Evolutionary conservation across 2,888 invertebrate species (phyloP).

Genomic region (Leptinotarsa juncta): DNA sequence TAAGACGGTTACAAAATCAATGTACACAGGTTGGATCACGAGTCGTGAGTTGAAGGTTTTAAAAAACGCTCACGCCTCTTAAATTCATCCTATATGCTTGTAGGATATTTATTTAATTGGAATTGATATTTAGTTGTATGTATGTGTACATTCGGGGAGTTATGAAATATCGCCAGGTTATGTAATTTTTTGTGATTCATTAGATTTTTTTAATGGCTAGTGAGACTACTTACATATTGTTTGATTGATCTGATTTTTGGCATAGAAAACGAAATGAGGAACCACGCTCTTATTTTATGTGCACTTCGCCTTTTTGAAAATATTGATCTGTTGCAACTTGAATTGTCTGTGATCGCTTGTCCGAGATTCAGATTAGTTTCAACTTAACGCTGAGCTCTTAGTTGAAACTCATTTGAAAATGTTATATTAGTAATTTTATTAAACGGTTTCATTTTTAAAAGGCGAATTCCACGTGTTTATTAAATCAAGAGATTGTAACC

Average conservation of each 20-base stretch:
- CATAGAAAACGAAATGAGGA: conserved; percentile 9
- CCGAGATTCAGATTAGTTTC: too few species aligned
- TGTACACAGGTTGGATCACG: conserved; percentile 2
- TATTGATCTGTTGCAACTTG: neutral
- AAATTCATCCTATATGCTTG: conserved; percentile 25
- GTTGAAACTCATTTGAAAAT: too few species aligned
- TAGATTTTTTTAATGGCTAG: conserved; percentile 34
- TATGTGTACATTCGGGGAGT: conserved; percentile 1
- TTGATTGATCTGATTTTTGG: conserved; percentile 21
- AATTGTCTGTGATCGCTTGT: too few species aligned
- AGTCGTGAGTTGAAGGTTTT: neutral
- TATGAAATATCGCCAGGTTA: conserved; percentile 13
- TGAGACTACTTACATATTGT: neutral
- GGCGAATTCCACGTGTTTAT: too few species aligned
- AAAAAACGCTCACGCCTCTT: conserved; percentile 25
- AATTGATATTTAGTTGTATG: conserved; percentile 36
- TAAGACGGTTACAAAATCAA: conserved; percentile 36
- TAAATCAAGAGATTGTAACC: too few species aligned
- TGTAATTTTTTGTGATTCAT: conserved; percentile 20
- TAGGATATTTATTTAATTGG: conserved; percentile 56
- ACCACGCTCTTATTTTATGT: neutral
- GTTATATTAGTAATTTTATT: too few species aligned
- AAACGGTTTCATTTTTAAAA: too few species aligned
- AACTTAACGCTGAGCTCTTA: too few species aligned
- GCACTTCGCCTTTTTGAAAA: neutral